Base-by-base conservation (phyloP, 2,888 invertebrate genomes). In the Calameuta filiformis region DNA sequence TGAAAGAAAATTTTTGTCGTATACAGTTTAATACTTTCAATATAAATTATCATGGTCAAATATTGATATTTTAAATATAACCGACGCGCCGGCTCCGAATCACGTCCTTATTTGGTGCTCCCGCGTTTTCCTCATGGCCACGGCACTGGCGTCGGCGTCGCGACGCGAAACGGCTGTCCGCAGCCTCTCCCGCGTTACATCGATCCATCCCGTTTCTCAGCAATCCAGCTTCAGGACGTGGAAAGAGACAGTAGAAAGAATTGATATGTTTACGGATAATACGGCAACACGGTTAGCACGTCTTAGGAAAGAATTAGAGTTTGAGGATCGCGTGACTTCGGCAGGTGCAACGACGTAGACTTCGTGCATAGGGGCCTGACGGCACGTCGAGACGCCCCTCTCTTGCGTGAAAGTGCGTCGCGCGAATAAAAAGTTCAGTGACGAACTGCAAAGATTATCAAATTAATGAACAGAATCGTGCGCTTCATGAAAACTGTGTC, bases 91-190 rank as follows among this genome's bases (percentile, higher is more conserved):
- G 56, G 56, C 56, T 56, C 23, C 23, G 23, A 56, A 23, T 56
- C 56, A 23, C 56, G 56, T 56, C 56, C 56, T 56, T 56, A 56
- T 56, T 56, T 56, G 56, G 56, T 56, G 56, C 34, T 23, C 35
- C 30, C 30, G 12, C 35, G 35, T n/a, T 33, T 56, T 56, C 56
- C 23, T 23, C 23, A 23, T 56, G n/a, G 31, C 31, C 81, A 79
- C 79, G 76, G 81, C 79, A 81, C 84, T 83, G 85, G 73, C 79
- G 79, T 74, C 73, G 80, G 79, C 81, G 81, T 83, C 81, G 80
- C 81, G 80, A 83, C 85, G 83, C 83, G 79, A 78, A 75, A 69
- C 75, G 77, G 74, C 80, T 75, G 85, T 83, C 85, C 82, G 80
- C 79, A 80, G 80, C 74, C 78, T 78, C 76, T 76, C 81, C 77